A percentile compares a stretch with the other conserved stretches of the same genome.
Conservation (phyloP, 2,797 vertebrate genomes). For the Malacoctenus gilli region DNA sequence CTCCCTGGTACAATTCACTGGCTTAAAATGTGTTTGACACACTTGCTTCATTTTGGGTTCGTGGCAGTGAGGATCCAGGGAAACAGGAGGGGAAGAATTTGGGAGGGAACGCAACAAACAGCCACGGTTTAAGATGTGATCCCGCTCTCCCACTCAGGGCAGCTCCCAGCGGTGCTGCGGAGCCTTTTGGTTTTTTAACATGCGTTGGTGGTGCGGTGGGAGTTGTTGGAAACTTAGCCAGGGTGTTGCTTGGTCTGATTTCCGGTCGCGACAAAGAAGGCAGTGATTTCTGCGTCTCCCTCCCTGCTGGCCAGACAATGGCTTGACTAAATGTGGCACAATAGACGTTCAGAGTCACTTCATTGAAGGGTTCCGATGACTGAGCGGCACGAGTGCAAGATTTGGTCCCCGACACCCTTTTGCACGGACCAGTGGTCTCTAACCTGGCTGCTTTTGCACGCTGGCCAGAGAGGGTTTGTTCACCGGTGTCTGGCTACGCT, state of each 20-base stretch:
- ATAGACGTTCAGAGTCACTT: slow-evolving; percentile 64
- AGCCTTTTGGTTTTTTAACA: slow-evolving; percentile 47
- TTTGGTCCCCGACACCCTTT: too few relatives aligned
- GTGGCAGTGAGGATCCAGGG: slow-evolving; percentile 24
- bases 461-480: too few relatives aligned
- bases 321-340: slow-evolving; percentile 76
- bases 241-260: slow-evolving; percentile 70
- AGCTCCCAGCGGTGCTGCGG: slow-evolving; percentile 48
- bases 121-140: slow-evolving; percentile 36
- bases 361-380: slow-evolving; percentile 39
- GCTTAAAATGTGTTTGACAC: slow-evolving; percentile 15
- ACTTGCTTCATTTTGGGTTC: slow-evolving; percentile 13
- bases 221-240: slow-evolving; percentile 71
- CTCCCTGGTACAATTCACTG: slow-evolving; percentile 71
- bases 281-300: slow-evolving; percentile 72
- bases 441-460: too few relatives aligned
- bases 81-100: slow-evolving; percentile 33
- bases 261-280: slow-evolving; percentile 73
- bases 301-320: slow-evolving; percentile 72
- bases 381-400: not conserved
- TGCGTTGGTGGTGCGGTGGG: slow-evolving; percentile 56
- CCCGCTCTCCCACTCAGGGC: slow-evolving; percentile 50
- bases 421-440: too few relatives aligned
- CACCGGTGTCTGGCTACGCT: too few relatives aligned
- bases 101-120: slow-evolving; percentile 32